Percentiles rank a stretch among this genome's conserved stretches.
Evolutionary conservation across 2,797 vertebrate genomes (phyloP).

Genomic region (Erethizon dorsatum): DNA sequence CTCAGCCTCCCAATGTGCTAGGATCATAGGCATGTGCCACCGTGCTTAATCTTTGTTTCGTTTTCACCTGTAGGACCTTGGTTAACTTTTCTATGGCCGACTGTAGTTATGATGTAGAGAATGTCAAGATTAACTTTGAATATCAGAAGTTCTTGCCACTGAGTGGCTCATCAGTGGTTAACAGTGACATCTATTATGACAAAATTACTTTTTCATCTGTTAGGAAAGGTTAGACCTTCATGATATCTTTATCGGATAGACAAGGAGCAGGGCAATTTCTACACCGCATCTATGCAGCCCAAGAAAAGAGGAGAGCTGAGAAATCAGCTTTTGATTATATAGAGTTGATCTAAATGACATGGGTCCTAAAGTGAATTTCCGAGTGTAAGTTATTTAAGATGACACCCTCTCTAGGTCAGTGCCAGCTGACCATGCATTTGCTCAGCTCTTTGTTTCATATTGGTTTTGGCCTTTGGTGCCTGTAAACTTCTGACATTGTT

Average conservation of each 20-base stretch:
- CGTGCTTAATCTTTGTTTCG: neutral
- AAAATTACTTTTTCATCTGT: neutral
- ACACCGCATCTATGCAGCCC: neutral
- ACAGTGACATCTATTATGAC: neutral
- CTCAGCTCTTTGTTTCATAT: slow-evolving; percentile 62
- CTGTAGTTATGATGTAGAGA: neutral
- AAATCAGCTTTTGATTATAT: neutral
- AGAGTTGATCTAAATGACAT: neutral
- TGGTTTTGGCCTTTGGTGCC: slow-evolving; percentile 62
- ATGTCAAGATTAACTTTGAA: neutral
- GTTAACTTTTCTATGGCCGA: slow-evolving; percentile 5
- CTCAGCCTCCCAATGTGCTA: neutral
- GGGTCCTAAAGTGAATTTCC: slow-evolving; percentile 54
- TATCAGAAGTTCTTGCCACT: neutral
- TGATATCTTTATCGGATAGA: slow-evolving; percentile 3
- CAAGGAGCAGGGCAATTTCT: neutral
- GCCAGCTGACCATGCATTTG: slow-evolving; percentile 58
- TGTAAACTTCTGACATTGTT: slow-evolving; percentile 48
- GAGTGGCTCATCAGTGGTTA: slow-evolving; percentile 6
- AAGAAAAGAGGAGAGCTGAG: neutral
- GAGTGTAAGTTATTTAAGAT: slow-evolving; percentile 71
- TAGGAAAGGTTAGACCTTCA: neutral
- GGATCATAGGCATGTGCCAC: neutral
- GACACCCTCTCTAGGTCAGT: neutral
- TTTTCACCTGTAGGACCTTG: neutral